Evolutionary conservation across 1,140 invertebrate genomes (phyloP).

Genomic region (Plutomurus gul): DNA sequence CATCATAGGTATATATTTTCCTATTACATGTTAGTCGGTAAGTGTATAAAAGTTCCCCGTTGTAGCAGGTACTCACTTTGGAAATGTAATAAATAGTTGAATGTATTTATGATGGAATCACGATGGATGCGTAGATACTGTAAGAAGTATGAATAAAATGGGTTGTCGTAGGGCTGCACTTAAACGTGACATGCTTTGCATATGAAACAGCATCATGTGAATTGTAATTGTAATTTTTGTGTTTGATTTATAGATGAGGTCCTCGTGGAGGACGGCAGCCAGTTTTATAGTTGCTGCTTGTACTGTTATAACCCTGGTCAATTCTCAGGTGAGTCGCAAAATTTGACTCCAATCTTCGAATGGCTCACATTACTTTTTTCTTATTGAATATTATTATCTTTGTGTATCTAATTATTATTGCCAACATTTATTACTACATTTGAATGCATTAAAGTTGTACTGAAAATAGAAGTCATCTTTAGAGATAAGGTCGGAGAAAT

Average conservation of each 20-base stretch:
- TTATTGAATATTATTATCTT: no score
- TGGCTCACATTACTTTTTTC: no score
- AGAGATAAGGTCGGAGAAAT: no score
- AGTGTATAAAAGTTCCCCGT: no score
- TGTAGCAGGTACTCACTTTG: not conserved
- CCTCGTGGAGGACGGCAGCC: slow-evolving; percentile 47
- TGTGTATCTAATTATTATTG: no score
- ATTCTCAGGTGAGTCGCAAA: slow-evolving; percentile 44
- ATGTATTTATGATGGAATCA: not conserved
- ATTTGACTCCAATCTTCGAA: no score
- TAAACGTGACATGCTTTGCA: no score
- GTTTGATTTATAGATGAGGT: slow-evolving; percentile 42
- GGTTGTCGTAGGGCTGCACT: not conserved
- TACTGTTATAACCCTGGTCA: slow-evolving; percentile 43
- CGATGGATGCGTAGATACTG: not conserved
- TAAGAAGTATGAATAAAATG: not conserved
- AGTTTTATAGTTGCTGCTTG: slow-evolving; percentile 35
- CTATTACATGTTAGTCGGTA: not conserved
- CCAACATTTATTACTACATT: no score
- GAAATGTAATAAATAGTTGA: not conserved
- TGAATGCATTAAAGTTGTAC: no score
- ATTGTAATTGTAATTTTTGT: not conserved
- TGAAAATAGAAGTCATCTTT: no score
- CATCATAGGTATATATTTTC: not conserved
- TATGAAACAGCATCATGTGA: no score